Evolutionary conservation across 1,140 invertebrate genomes (phyloP).

Genomic region (Nomia melanderi): DNA sequence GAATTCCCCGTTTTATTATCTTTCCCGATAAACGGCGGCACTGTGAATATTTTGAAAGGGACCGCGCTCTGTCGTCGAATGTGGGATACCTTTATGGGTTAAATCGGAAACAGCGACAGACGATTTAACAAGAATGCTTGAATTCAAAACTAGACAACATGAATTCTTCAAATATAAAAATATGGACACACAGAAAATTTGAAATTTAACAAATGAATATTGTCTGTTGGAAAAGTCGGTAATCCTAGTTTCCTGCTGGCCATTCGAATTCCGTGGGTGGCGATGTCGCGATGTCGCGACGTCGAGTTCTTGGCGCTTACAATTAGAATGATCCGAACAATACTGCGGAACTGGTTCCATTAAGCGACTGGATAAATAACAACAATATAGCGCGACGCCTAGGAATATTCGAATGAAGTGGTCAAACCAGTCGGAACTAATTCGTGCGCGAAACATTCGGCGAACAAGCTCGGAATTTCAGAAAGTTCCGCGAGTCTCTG

Average conservation of each 20-base stretch:
- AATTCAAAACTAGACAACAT: too few relatives aligned
- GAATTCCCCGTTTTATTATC: background rate
- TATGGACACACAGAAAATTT: constrained; percentile 2
- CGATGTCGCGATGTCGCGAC: too few relatives aligned
- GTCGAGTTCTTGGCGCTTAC: background rate
- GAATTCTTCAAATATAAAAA: too few relatives aligned
- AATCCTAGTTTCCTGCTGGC: background rate
- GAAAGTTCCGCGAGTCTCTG: background rate
- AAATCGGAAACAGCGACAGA: too few relatives aligned
- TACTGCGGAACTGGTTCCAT: background rate
- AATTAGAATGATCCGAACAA: background rate
- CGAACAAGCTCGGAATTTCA: background rate
- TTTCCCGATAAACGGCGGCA: background rate
- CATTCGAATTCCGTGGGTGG: background rate
- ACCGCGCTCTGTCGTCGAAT: too few relatives aligned
- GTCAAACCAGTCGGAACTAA: background rate
- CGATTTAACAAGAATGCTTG: too few relatives aligned
- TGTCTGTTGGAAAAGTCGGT: background rate
- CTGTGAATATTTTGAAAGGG: constrained; percentile 25
- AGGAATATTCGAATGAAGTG: background rate
- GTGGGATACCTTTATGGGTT: too few relatives aligned
- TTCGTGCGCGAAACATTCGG: background rate
- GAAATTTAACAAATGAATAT: too few relatives aligned
- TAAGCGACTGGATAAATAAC: background rate
- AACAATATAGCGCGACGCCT: background rate